Evolutionary conservation across 2,888 invertebrate species (phyloP).

Genomic region (Augochlorella aurata): DNA sequence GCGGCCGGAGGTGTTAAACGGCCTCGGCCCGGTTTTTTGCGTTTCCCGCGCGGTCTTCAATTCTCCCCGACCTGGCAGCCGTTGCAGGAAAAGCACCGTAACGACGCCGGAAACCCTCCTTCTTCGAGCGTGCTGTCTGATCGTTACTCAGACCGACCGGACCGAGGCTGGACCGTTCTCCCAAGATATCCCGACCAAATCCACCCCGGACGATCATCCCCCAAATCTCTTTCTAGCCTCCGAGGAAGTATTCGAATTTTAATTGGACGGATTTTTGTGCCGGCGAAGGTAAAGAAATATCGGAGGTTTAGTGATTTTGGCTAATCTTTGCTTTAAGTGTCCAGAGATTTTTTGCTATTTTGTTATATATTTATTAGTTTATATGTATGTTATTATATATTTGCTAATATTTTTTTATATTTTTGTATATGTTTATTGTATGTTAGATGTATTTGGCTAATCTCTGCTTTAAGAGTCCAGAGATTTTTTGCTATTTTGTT

Average conservation of each 20-base stretch:
- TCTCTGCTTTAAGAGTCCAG: no score
- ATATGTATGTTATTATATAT: no score
- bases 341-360: no score
- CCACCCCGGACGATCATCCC: background rate
- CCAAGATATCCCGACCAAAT: background rate
- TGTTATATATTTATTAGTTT: no score
- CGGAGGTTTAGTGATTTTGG: no score
- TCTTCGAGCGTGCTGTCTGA: conserved; percentile 22
- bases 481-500: no score
- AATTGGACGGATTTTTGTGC: background rate
- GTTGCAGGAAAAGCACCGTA: conserved; percentile 52
- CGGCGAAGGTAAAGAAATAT: no score
- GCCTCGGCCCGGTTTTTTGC: conserved; percentile 21
- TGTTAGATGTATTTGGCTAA: no score
- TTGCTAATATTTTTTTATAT: no score
- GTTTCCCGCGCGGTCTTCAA: conserved; percentile 42
- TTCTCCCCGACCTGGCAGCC: conserved; percentile 42
- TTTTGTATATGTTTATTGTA: no score
- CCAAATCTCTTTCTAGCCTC: background rate
- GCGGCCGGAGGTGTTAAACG: conserved; percentile 45
- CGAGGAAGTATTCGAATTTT: background rate
- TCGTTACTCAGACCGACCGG: conserved; percentile 45
- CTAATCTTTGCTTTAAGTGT: no score
- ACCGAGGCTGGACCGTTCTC: background rate
- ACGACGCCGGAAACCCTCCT: conserved; percentile 53